Evolutionary conservation across 2,113 vertebrate genomes (phyloP).

Genomic region (Thymallus thymallus): DNA sequence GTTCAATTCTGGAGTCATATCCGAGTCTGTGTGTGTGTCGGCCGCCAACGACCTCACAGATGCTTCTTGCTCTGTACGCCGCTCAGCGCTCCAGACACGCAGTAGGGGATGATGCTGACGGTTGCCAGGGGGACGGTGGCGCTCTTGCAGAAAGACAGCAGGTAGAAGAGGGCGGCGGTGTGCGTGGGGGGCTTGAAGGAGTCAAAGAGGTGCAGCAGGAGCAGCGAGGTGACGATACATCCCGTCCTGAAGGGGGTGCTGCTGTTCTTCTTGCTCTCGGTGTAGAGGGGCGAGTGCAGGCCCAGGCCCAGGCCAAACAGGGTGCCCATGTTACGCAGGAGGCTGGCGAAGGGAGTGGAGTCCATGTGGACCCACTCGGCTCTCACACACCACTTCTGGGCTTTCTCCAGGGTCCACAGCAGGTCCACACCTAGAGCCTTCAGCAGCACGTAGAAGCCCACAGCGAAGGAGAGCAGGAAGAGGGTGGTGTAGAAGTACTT

Average conservation of each 20-base stretch:
- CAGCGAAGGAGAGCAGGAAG: constrained; percentile 85
- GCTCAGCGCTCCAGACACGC: constrained; percentile 74
- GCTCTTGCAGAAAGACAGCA: constrained; percentile 95
- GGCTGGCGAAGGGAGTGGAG: constrained; percentile 91
- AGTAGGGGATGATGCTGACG: constrained; percentile 86
- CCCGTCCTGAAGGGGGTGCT: constrained; percentile 65
- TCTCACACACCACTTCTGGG: constrained; percentile 82
- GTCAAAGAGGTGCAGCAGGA: constrained; percentile 89
- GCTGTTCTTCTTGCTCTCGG: constrained; percentile 74
- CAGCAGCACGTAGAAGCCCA: constrained; percentile 90
- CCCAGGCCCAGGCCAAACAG: constrained; percentile 92
- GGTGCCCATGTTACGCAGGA: constrained; percentile 91
- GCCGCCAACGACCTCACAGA: constrained; percentile 52
- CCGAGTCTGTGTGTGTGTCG: constrained; percentile 15
- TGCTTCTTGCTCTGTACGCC: constrained; percentile 75
- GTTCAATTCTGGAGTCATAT: neutral
- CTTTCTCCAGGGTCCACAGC: constrained; percentile 92
- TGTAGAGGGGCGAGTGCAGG: constrained; percentile 86
- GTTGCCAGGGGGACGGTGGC: constrained; percentile 84
- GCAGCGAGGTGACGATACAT: constrained; percentile 75
- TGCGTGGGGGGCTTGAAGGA: constrained; percentile 87
- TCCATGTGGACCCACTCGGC: constrained; percentile 93
- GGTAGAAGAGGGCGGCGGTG: constrained; percentile 82
- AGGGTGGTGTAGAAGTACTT: constrained; percentile 81
- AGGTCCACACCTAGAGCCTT: constrained; percentile 84